Percentiles rank a stretch among this genome's conserved stretches.
These are phyloP conservation scores for Acrocephalus scirpaceus DNA, from an alignment of 2,797 vertebrate genomes.

Conservation along the genomic window DNA sequence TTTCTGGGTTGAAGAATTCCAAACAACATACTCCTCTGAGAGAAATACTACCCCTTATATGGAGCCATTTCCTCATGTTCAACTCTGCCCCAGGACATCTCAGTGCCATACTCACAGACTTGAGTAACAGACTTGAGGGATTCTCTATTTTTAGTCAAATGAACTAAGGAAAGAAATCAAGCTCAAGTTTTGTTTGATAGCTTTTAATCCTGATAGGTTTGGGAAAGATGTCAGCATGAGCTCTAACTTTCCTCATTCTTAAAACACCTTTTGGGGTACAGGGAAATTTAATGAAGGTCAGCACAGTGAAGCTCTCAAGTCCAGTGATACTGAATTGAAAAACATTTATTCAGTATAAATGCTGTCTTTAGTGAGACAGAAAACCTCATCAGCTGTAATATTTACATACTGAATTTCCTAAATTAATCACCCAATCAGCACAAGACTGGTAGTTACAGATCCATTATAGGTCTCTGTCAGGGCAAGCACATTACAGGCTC, in stretches of 20 bases:
- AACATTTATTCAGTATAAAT: not conserved
- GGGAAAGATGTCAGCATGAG: not conserved
- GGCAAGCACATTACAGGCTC: not conserved
- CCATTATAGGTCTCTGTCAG: not conserved
- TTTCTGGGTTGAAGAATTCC: not conserved
- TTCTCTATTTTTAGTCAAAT: not conserved
- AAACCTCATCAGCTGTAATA: not conserved
- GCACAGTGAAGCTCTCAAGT: not conserved
- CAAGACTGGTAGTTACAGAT: not conserved
- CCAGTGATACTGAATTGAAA: not conserved
- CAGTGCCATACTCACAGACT: not conserved
- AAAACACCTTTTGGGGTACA: not conserved
- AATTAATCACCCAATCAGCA: not conserved
- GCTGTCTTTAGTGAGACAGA: not conserved
- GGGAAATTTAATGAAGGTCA: not conserved
- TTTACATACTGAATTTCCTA: not conserved
- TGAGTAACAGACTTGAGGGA: not conserved
- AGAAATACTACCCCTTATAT: not conserved
- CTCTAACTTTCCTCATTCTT: not conserved
- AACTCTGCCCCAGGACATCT: not conserved
- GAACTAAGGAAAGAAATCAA: not conserved
- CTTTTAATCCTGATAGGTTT: not conserved
- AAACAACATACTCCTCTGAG: fast-evolving
- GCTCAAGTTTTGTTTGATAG: not conserved
- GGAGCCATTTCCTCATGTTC: not conserved